Conservation (phyloP, 2,113 vertebrate genomes). For the Maylandia zebra region DNA sequence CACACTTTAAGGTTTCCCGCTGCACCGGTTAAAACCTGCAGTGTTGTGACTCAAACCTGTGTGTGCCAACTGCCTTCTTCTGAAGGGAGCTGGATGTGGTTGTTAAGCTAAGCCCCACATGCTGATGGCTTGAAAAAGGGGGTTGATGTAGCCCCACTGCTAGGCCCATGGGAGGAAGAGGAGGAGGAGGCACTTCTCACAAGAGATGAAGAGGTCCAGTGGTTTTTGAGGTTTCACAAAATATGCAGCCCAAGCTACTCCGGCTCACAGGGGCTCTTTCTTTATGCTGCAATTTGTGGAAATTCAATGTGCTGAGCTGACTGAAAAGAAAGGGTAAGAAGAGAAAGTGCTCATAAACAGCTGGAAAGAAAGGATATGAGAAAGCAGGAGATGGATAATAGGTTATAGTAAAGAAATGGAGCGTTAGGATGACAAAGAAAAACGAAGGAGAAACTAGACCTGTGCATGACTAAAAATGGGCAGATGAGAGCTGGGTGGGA, state of each 20-base stretch:
- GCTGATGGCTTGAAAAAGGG: constrained; percentile 6
- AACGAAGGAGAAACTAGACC: constrained; percentile 1
- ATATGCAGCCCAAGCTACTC: constrained; percentile 27
- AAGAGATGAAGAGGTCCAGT: constrained; percentile 23
- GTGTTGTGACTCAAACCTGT: not conserved
- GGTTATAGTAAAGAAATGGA: not conserved
- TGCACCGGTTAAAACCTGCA: constrained; percentile 18
- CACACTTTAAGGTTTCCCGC: not conserved
- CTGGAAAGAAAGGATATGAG: not conserved
- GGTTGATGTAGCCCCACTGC: constrained; percentile 4
- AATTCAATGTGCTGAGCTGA: constrained; percentile 44
- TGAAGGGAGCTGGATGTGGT: not conserved
- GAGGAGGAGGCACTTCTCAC: not conserved
- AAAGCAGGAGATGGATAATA: not conserved
- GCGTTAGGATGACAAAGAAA: constrained; percentile 24
- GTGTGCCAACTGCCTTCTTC: not conserved
- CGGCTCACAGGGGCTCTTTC: constrained; percentile 23
- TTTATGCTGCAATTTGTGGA: constrained; percentile 54
- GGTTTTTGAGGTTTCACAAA: constrained; percentile 50
- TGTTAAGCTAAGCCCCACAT: not conserved
- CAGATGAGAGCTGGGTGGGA: constrained; percentile 55
- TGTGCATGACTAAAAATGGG: constrained; percentile 68
- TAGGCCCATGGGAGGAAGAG: not conserved
- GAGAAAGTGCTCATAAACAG: constrained; percentile 3
- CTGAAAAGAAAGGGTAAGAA: constrained; percentile 21